Evolutionary conservation across 2,888 invertebrate species (phyloP), one percentile per base, ranked within the genome.

Genomic region (Eupithecia exiguata): DNA sequence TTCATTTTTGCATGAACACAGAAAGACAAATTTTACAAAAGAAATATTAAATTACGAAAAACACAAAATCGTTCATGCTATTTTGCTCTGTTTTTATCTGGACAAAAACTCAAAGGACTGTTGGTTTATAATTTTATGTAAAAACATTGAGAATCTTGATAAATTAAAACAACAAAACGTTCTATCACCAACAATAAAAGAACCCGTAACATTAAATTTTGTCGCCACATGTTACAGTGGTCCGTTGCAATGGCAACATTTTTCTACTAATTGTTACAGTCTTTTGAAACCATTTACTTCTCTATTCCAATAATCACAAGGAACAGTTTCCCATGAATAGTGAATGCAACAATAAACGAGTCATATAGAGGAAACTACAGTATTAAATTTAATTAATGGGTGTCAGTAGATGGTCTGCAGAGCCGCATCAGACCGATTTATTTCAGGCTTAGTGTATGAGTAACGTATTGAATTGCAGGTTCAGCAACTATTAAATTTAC

Each of bases 301-400:
- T 69, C 18, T 76, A 71, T 53, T 40, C 1, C 14, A 5, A 36
- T 53, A 5, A 3, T 10, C 3, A 36, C 36, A 69, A 68, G 43
- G 69, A 61, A 36, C 14, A 62, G n/a, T 69, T 71, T 69, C 14
- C 30, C 21, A 4, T 25, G 38, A 18, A 21, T 21, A 53, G 49
- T 21, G 16, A 62, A 38, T 53, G 72, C 49, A 61, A 69, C 65
- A 43, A 78, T 69, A 74, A 71, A 53, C 53, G 53, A 76, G 75
- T 80, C 78, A 78, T 83, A 81, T 81, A 79, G 75, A 75, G 77
- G 76, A 79, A 83, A 83, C 80, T 80, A 81, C 78, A 78, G 79
- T 80, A 83, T 84, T 84, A 84, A n/a, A 84, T 86, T 86, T 79
- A 83, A 84, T 84, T 84, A 85, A 84, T 85, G 84, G 79, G 81